A percentile compares a stretch with the other conserved stretches of the same genome.
phyloP scores from a whole-genome alignment of 2,113 vertebrate species.

The Platysteira castanea region DNA sequence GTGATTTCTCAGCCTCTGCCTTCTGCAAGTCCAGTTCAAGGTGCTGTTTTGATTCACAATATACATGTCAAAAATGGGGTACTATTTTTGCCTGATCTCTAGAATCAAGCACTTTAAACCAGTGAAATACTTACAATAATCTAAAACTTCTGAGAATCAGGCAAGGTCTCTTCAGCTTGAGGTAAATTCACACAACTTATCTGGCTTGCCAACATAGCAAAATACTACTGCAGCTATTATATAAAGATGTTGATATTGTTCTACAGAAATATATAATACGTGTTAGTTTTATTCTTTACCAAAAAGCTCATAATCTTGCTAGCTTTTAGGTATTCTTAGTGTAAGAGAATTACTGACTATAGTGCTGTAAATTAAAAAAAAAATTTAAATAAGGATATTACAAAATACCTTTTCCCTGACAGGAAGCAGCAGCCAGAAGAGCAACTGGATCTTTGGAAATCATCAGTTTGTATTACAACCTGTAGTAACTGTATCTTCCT shows the following conservation, averaged over 20 bases:
- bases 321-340: not conserved
- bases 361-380: not conserved
- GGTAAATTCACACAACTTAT: not conserved
- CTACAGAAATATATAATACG: not conserved
- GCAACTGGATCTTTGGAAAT: not conserved
- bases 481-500: not conserved
- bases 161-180: not conserved
- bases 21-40: not conserved
- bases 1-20: not conserved
- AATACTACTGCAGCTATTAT: not conserved
- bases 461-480: not conserved
- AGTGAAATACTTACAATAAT: not conserved
- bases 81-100: not conserved
- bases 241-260: not conserved
- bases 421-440: not conserved
- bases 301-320: not conserved
- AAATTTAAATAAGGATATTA: not conserved
- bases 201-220: not conserved
- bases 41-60: not conserved
- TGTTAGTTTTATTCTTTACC: not conserved
- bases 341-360: not conserved
- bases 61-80: accelerated
- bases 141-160: not conserved
- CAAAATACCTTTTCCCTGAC: not conserved
- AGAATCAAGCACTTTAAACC: not conserved